These are phyloP conservation scores for Pteruthius melanotis DNA, from an alignment of 2,113 vertebrate genomes.

Conservation along the genomic window DNA sequence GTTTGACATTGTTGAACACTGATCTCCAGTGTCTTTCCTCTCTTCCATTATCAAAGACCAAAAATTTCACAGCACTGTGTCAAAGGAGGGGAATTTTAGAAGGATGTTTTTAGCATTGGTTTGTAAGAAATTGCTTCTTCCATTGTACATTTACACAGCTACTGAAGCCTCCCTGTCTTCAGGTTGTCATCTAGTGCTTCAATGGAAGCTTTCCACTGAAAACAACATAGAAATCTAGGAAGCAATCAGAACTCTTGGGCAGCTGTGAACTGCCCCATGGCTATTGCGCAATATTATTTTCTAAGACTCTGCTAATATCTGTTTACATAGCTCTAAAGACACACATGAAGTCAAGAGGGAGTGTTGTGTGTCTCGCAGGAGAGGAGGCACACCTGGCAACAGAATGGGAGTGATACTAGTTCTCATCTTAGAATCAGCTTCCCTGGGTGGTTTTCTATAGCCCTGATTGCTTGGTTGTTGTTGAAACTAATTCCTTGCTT, in stretches of 20 bases:
- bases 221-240: background rate
- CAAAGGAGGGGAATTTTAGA: background rate
- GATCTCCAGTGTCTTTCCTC: background rate
- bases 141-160: background rate
- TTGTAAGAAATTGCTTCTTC: background rate
- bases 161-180: background rate
- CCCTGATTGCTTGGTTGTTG: background rate
- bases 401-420: background rate
- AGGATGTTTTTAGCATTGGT: background rate
- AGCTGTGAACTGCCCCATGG: background rate
- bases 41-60: background rate
- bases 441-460: background rate
- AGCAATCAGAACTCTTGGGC: background rate
- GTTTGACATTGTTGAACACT: background rate
- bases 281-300: background rate
- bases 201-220: background rate
- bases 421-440: background rate
- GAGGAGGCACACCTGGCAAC: background rate
- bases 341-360: background rate
- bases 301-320: background rate
- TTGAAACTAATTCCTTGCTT: background rate
- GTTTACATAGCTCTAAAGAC: background rate
- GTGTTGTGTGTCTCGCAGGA: background rate
- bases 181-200: background rate
- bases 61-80: background rate